A percentile compares a stretch with the other conserved stretches of the same genome.
phyloP scores from a whole-genome alignment of 1,140 invertebrate species.

The Anastrepha obliqua region DNA sequence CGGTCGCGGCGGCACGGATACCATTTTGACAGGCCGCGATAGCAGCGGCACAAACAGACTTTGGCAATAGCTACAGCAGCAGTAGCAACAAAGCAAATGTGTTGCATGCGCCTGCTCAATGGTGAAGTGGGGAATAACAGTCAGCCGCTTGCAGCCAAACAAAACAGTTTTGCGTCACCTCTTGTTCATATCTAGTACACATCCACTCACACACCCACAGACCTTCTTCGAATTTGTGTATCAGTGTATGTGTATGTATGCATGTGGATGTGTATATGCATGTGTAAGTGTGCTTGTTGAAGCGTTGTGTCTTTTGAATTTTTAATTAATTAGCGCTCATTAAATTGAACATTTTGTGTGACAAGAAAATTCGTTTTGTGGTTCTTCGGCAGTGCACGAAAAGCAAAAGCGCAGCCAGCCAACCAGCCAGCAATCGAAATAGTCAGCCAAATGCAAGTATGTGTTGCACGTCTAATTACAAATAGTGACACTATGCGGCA shows the following conservation, averaged over 20 bases:
- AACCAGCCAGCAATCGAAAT: too few species aligned
- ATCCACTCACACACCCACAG: not conserved
- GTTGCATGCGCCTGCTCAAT: not conserved
- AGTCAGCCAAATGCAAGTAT: not conserved
- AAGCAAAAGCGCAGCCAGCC: not conserved
- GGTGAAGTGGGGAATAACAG: not conserved
- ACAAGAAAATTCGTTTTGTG: conserved; percentile 51
- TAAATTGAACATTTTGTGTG: conserved; percentile 52
- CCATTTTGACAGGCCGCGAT: not conserved
- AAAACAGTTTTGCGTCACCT: not conserved
- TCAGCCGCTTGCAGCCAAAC: not conserved
- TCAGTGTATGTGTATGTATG: not conserved
- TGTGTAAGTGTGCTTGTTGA: not conserved
- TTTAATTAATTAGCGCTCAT: conserved; percentile 52
- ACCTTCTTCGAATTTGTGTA: not conserved
- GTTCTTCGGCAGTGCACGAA: not conserved
- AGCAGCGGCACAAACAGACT: not conserved
- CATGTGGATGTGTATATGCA: not conserved
- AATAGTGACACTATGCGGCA: conserved; percentile 27
- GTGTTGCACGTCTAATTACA: conserved; percentile 43
- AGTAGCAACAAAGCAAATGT: not conserved
- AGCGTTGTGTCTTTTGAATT: conserved; percentile 44
- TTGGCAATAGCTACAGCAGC: too few species aligned
- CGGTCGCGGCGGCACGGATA: not conserved
- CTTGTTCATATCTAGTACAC: not conserved